Conservation (phyloP, 2,888 invertebrate species). For the Toxonevra muliebris region DNA sequence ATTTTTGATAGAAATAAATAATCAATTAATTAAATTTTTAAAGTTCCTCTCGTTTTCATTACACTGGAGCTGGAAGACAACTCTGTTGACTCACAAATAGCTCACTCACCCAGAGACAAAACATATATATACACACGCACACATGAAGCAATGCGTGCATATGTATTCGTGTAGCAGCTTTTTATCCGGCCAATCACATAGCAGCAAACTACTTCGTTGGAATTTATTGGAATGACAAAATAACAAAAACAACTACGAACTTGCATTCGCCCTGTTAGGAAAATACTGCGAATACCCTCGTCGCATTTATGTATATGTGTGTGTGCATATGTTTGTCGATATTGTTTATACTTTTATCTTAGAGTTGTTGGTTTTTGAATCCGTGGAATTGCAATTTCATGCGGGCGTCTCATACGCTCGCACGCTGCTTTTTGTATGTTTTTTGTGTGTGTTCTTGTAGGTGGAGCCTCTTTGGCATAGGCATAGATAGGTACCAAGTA, state of each 20-base stretch:
- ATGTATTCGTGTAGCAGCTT: slow-evolving; percentile 7
- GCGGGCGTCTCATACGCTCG: slow-evolving; percentile 6
- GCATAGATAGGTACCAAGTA: not conserved
- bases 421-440: slow-evolving; percentile 21
- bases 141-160: not conserved
- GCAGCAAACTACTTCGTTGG: not conserved
- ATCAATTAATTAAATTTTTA: too few relatives aligned
- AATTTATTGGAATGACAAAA: not conserved
- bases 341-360: not conserved
- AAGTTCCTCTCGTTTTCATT: too few relatives aligned
- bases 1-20: too few relatives aligned
- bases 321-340: not conserved
- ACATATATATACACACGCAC: not conserved
- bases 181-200: slow-evolving; percentile 36
- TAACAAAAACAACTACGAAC: not conserved
- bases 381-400: slow-evolving; percentile 15
- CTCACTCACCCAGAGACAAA: not conserved
- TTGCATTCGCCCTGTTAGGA: not conserved
- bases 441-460: slow-evolving; percentile 49
- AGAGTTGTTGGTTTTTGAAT: not conserved
- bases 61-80: too few relatives aligned
- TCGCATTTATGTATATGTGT: not conserved
- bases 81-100: too few relatives aligned
- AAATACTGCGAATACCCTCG: not conserved
- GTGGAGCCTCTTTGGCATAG: slow-evolving; percentile 50